These are phyloP conservation scores for Lycaena phlaeas DNA, from an alignment of 2,888 invertebrate species.

Conservation along the genomic window DNA sequence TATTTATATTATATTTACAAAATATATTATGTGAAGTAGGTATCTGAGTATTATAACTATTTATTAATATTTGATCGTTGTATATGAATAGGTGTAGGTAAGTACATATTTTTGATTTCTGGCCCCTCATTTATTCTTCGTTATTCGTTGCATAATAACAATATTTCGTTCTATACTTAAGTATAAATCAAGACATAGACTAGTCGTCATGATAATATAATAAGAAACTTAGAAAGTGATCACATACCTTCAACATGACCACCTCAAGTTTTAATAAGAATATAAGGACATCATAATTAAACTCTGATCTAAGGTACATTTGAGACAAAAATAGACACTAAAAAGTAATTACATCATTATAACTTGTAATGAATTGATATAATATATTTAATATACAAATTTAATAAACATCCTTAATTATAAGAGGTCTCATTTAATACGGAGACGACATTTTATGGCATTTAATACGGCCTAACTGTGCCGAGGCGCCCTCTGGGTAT, in stretches of 20 bases:
- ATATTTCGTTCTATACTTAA: no score
- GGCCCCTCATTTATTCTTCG: no score
- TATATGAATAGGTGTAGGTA: no score
- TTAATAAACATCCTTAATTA: background rate
- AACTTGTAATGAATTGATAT: constrained; percentile 1
- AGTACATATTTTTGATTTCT: no score
- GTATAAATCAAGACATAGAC: no score
- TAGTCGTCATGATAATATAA: no score
- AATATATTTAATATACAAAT: constrained; percentile 5
- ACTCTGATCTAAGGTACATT: background rate
- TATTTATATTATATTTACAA: constrained; percentile 49
- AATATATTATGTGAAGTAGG: constrained; percentile 27
- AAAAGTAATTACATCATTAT: background rate
- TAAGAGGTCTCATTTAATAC: background rate
- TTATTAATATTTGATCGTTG: background rate
- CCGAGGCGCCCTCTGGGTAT: constrained; percentile 67
- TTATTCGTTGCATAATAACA: constrained; percentile 1
- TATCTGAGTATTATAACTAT: constrained; percentile 35
- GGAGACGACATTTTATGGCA: constrained; percentile 49
- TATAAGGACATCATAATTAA: no score
- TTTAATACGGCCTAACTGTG: constrained; percentile 64
- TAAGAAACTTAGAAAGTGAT: no score
- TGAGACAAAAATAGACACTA: constrained; percentile 1
- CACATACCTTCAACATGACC: no score
- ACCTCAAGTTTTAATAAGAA: no score